phyloP scores from a whole-genome alignment of 2,888 invertebrate genomes.

The Pteria penguin region DNA sequence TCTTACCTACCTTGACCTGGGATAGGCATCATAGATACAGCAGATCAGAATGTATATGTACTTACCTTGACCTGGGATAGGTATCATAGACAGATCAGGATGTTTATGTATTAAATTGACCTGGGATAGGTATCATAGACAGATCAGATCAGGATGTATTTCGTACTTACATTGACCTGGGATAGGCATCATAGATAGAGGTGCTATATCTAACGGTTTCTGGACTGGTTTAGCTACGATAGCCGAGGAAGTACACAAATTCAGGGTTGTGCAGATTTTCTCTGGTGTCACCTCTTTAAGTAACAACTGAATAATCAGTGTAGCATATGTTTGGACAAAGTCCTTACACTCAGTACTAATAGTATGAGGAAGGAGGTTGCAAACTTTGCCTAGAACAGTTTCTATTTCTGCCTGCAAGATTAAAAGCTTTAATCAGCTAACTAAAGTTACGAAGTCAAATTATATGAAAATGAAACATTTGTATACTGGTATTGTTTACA shows the following conservation, averaged over 20 bases:
- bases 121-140: too few relatives aligned
- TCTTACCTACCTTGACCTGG: too few relatives aligned
- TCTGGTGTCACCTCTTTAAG: constrained; percentile 68
- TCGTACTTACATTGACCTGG: neutral
- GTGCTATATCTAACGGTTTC: neutral
- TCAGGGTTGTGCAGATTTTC: constrained; percentile 66
- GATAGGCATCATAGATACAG: too few relatives aligned
- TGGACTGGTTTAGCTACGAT: neutral
- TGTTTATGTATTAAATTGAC: too few relatives aligned
- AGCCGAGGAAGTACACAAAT: constrained; percentile 69
- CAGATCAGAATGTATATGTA: too few relatives aligned
- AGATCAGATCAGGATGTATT: too few relatives aligned
- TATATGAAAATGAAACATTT: too few relatives aligned
- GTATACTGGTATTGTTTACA: too few relatives aligned
- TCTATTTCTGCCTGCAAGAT: constrained; percentile 86
- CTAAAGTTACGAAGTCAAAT: too few relatives aligned
- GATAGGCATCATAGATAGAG: neutral
- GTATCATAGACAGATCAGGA: too few relatives aligned
- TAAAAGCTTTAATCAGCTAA: too few relatives aligned
- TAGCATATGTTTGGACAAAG: constrained; percentile 82
- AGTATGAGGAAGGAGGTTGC: constrained; percentile 86
- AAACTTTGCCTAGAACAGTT: constrained; percentile 85
- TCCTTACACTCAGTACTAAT: constrained; percentile 85
- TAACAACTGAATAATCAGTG: constrained; percentile 70
- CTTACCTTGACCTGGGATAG: too few relatives aligned